Evolutionary conservation across 2,888 invertebrate genomes (phyloP), one percentile per base, ranked within the genome.

Genomic region (Anorthoa munda): DNA sequence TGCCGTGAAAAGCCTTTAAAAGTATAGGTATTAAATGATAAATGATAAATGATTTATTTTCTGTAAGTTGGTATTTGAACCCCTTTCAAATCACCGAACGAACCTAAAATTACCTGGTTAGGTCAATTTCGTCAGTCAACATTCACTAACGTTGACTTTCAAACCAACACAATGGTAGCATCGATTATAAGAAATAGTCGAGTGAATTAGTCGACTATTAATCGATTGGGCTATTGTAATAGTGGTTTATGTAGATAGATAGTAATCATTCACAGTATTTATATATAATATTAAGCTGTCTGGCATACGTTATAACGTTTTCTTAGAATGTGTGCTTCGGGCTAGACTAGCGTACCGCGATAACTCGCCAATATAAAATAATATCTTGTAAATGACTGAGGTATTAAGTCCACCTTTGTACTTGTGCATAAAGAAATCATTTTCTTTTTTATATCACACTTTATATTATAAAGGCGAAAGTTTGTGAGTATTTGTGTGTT

Each of bases 161-260:
- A 72, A 67, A 65, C 51, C 68, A 63, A 39, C n/a, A 50, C 58
- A 61, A 68, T 55, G n/a, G 60, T 55, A 13, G 51, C 51, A 83
- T 83, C 69, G 48, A 72, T 78, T 78, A 69, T 23, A 63, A 56
- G 23, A 64, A 72, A 60, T 79, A 79, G 51, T 48, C 55, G 61
- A 66, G 26, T 51, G 53, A 64, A 78, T 75, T 58, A 45, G 23
- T 61, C 51, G 48, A 23, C 31, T 46, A 55, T 69, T 79, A 61
- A 79, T 80, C 69, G 68, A 66, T 69, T 61, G 31, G n/a, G 15
- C 31, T 55, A 53, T 48, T 48, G 75, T 31, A 48, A 9, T 48
- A 45, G n/a, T 26, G 23, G 9, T 12, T 23, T 45, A 4, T n/a
- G 18, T 63, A 46, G 12, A 15, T 18, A 18, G 55, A 26, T 69